Evolutionary conservation across 2,888 invertebrate species (phyloP).

Genomic region (Incurvaria masculella): DNA sequence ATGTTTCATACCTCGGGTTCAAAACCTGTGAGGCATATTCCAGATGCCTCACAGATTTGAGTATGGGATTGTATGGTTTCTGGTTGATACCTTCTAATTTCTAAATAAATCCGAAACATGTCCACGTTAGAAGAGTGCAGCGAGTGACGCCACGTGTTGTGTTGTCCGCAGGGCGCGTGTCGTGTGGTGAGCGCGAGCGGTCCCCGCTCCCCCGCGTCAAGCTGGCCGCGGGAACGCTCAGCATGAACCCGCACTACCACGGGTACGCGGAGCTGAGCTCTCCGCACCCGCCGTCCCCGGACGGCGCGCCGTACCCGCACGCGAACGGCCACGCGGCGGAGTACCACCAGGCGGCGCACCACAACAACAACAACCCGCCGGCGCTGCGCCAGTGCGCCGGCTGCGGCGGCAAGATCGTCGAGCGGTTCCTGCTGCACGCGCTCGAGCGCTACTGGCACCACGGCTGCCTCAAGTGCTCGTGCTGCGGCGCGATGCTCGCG

Average conservation of each 20-base stretch:
- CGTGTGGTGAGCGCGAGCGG: constrained; percentile 49
- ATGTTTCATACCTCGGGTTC: no score
- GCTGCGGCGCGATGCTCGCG: constrained; percentile 84
- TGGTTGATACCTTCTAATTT: no score
- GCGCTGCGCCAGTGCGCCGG: constrained; percentile 82
- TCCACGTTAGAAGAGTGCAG: no score
- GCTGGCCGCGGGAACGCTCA: constrained; percentile 83
- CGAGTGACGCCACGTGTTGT: no score
- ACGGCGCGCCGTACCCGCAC: constrained; percentile 67
- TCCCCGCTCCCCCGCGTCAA: constrained; percentile 65
- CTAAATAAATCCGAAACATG: no score
- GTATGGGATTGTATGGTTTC: no score
- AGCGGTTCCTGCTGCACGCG: constrained; percentile 88
- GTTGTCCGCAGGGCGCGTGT: constrained; percentile 48
- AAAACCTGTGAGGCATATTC: no score
- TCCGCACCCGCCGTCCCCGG: constrained; percentile 73
- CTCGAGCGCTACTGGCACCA: constrained; percentile 96
- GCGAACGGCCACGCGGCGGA: constrained; percentile 55
- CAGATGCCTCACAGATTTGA: no score
- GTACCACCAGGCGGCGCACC: constrained; percentile 50
- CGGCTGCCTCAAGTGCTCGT: constrained; percentile 90
- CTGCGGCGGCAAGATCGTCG: constrained; percentile 89
- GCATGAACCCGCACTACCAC: constrained; percentile 91
- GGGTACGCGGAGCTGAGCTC: constrained; percentile 79
- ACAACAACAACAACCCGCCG: constrained; percentile 55